These are phyloP conservation scores for Corydoras sp. DNA, from an alignment of 2,113 vertebrate genomes.

Conservation along the genomic window DNA sequence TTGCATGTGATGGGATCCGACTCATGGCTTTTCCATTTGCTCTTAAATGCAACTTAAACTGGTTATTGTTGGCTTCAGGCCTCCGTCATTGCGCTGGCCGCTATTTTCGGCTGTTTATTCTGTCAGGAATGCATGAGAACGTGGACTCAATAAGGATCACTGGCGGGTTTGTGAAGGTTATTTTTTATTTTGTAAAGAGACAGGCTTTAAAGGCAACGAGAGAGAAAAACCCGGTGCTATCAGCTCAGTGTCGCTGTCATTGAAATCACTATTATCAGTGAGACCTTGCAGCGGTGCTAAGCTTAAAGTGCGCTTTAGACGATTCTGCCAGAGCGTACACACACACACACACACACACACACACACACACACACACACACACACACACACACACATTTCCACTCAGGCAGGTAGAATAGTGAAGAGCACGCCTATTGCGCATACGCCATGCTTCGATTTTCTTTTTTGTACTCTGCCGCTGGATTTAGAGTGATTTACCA, in stretches of 20 bases:
- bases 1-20: constrained; percentile 30
- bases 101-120: neutral
- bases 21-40: constrained; percentile 10
- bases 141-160: neutral
- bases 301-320: constrained; percentile 32
- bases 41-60: neutral
- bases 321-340: constrained; percentile 11
- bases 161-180: constrained; percentile 24
- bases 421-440: constrained; percentile 35
- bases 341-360: constrained; percentile 27
- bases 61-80: neutral
- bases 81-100: neutral
- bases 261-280: constrained; percentile 41
- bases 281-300: constrained; percentile 24
- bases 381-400: constrained; percentile 22
- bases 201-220: constrained; percentile 1
- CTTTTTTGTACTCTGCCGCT: neutral
- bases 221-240: constrained; percentile 14
- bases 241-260: constrained; percentile 30
- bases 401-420: constrained; percentile 37
- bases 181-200: constrained; percentile 7
- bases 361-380: constrained; percentile 18
- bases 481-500: constrained; percentile 31
- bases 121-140: neutral
- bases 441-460: constrained; percentile 9